A percentile compares a stretch with the other conserved stretches of the same genome.
Conservation (phyloP, 2,888 invertebrate genomes). For the Operophtera brumata region DNA sequence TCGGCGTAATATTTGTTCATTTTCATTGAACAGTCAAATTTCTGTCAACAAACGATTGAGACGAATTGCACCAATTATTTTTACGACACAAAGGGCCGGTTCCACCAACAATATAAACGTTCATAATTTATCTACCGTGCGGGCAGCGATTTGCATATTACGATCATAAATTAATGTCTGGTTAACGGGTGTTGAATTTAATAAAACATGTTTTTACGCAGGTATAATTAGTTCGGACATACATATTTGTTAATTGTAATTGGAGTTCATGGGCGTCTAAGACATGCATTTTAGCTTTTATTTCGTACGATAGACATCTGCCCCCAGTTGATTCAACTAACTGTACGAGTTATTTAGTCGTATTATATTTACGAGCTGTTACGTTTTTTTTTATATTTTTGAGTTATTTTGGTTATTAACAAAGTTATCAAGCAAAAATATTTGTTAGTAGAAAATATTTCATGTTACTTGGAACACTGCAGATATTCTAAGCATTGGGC, state of each 20-base stretch:
- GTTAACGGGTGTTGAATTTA: conserved; percentile 28
- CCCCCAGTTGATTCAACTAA: too few relatives aligned
- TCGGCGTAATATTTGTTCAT: too few relatives aligned
- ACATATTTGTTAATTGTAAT: conserved; percentile 24
- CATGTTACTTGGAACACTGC: too few relatives aligned
- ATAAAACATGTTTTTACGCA: conserved; percentile 27
- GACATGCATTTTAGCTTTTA: too few relatives aligned
- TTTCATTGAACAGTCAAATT: conserved; percentile 20
- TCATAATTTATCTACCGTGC: conserved; percentile 35
- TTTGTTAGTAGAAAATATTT: too few relatives aligned
- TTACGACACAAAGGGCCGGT: conserved; percentile 45
- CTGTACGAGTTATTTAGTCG: too few relatives aligned
- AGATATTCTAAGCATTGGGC: too few relatives aligned
- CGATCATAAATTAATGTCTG: conserved; percentile 28
- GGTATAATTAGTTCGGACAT: conserved; percentile 31
- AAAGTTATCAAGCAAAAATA: too few relatives aligned
- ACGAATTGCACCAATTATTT: conserved; percentile 69
- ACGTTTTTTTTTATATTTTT: too few relatives aligned
- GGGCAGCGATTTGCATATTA: conserved; percentile 36
- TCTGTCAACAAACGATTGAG: conserved; percentile 47
- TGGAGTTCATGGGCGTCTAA: neutral
- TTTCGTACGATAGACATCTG: too few relatives aligned
- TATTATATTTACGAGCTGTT: too few relatives aligned
- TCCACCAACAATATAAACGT: conserved; percentile 36
- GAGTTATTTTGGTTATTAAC: too few relatives aligned